Evolutionary conservation across 2,113 vertebrate species (phyloP).

Genomic region (Petroica traversi): DNA sequence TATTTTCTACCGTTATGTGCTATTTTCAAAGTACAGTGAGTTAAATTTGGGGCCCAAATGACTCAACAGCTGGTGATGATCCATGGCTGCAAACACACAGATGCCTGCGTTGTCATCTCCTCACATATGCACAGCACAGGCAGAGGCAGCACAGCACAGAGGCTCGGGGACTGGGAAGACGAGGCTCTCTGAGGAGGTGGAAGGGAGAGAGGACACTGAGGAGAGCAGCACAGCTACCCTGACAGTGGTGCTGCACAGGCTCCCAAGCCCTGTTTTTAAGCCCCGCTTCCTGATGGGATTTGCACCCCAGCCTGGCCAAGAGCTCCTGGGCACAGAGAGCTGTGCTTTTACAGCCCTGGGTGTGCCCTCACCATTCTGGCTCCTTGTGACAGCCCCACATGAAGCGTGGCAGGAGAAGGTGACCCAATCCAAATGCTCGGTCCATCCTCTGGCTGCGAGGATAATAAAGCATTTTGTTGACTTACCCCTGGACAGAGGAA

Average conservation of each 20-base stretch:
- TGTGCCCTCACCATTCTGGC: not conserved
- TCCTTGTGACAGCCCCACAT: not conserved
- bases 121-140: not conserved
- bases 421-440: not conserved
- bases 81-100: slow-evolving; percentile 8
- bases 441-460: not conserved
- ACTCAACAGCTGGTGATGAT: slow-evolving; percentile 54
- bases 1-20: not conserved
- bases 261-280: not conserved
- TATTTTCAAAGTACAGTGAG: slow-evolving; percentile 47
- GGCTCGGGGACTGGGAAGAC: not conserved
- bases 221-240: fast-evolving
- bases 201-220: not conserved
- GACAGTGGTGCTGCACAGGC: fast-evolving
- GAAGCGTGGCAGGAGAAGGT: not conserved
- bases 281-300: not conserved
- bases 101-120: slow-evolving; percentile 29
- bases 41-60: slow-evolving; percentile 50
- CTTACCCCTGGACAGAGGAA: not conserved
- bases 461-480: not conserved
- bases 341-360: not conserved
- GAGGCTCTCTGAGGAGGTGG: not conserved
- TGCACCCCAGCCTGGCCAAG: not conserved
- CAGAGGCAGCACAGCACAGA: not conserved
- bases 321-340: not conserved